Conservation (phyloP, 2,113 vertebrate species). For the Seriola dumerili region DNA sequence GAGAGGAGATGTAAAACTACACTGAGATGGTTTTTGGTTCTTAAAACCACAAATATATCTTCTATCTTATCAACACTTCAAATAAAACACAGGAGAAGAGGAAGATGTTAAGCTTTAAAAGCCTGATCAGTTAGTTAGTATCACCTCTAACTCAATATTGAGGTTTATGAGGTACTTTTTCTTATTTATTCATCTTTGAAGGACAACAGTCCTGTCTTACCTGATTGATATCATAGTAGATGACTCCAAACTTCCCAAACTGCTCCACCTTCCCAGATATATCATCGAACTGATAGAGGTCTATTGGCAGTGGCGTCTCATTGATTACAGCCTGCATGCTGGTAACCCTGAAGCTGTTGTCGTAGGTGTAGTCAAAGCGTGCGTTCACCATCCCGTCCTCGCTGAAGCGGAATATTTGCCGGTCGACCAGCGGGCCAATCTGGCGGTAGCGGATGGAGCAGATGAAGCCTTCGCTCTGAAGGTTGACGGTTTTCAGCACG, state of each 20-base stretch:
- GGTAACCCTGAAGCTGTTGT: constrained; percentile 98
- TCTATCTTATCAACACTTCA: no score
- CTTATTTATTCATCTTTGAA: background rate
- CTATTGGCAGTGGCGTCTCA: constrained; percentile 97
- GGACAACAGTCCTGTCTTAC: constrained; percentile 45
- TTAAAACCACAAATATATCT: no score
- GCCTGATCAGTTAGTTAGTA: no score
- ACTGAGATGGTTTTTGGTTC: no score
- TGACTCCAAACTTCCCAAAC: constrained; percentile 98
- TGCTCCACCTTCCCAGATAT: constrained; percentile 99
- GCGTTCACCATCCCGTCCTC: constrained; percentile 99
- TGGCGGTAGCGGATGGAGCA: constrained; percentile 98
- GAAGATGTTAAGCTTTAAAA: no score
- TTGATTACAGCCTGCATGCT: constrained; percentile 99
- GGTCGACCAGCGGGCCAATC: constrained; percentile 95
- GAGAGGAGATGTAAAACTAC: no score
- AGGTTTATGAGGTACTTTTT: background rate
- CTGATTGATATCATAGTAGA: constrained; percentile 98
- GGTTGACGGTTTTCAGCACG: constrained; percentile 97
- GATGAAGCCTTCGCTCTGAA: constrained; percentile 98
- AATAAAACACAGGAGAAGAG: no score
- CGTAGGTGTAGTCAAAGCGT: constrained; percentile 98
- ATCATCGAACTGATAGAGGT: constrained; percentile 98
- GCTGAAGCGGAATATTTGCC: constrained; percentile 98
- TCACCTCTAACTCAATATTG: no score